These are phyloP conservation scores for Mycetomoellerius zeteki DNA, from an alignment of 1,140 invertebrate species.

Conservation along the genomic window DNA sequence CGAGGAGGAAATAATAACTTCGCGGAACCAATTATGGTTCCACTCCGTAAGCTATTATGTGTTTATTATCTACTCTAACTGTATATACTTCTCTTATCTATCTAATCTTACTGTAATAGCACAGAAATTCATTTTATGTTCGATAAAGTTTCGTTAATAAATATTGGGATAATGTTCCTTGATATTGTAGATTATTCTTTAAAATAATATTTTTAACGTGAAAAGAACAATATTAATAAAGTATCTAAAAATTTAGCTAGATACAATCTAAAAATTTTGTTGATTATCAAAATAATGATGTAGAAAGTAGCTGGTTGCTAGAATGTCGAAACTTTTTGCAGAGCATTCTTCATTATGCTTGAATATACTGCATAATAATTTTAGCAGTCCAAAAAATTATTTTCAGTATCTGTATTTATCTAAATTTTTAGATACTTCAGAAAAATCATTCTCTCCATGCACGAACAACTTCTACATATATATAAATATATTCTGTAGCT, in stretches of 20 bases:
- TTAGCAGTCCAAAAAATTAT: too few species aligned
- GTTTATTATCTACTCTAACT: constrained; percentile 25
- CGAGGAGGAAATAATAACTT: constrained; percentile 35
- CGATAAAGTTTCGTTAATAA: constrained; percentile 3
- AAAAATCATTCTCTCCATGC: too few species aligned
- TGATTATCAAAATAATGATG: too few species aligned
- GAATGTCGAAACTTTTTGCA: too few species aligned
- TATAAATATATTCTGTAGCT: neutral
- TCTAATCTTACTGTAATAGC: neutral
- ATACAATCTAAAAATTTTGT: too few species aligned
- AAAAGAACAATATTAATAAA: too few species aligned
- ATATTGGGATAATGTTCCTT: neutral
- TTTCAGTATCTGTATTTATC: too few species aligned
- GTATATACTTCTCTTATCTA: neutral
- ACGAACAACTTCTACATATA: neutral
- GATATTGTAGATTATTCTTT: neutral
- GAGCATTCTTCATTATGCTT: too few species aligned
- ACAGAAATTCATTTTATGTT: neutral
- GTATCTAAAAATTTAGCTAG: too few species aligned
- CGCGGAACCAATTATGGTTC: constrained; percentile 43
- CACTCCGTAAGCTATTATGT: constrained; percentile 24
- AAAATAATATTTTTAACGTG: neutral
- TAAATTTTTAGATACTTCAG: too few species aligned
- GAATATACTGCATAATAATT: too few species aligned
- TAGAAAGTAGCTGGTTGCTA: too few species aligned